Percentiles rank a stretch among this genome's conserved stretches.
Evolutionary conservation across 1,140 invertebrate species (phyloP).

Genomic region (Eumaeus atala): DNA sequence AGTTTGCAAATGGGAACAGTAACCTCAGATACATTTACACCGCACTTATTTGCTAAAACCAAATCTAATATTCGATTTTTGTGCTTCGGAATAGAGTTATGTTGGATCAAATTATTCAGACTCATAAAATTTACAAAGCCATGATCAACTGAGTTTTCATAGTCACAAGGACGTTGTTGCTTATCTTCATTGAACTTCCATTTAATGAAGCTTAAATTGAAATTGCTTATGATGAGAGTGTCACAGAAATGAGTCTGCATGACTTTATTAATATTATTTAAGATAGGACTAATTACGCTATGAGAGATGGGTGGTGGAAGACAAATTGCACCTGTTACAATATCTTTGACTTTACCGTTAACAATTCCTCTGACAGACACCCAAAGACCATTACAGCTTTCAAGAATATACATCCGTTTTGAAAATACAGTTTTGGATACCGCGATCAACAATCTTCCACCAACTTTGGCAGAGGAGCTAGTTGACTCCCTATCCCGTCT

Average conservation of each 20-base stretch:
- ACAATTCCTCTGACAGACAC: conserved; percentile 1
- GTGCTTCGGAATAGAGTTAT: neutral
- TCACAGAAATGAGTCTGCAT: conserved; percentile 2
- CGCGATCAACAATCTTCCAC: conserved; percentile 25
- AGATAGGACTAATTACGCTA: neutral
- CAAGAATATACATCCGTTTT: conserved; percentile 15
- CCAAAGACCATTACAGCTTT: conserved; percentile 23
- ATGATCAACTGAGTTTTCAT: neutral
- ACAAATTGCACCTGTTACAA: conserved; percentile 11
- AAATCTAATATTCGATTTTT: neutral
- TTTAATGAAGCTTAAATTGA: neutral
- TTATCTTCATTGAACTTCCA: neutral
- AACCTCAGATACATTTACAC: neutral
- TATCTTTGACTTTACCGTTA: conserved; percentile 9
- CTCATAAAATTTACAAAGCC: neutral
- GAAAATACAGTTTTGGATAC: conserved; percentile 21
- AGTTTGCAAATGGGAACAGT: neutral
- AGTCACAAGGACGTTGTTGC: neutral
- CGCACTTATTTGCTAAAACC: neutral
- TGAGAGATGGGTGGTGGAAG: conserved; percentile 16
- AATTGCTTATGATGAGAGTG: neutral
- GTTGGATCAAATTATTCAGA: neutral
- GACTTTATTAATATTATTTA: neutral
- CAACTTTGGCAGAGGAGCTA: conserved; percentile 13
- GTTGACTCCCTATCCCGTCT: conserved; percentile 27